Evolutionary conservation across 1,140 invertebrate genomes (phyloP).

Genomic region (Lepidurus arcticus): DNA sequence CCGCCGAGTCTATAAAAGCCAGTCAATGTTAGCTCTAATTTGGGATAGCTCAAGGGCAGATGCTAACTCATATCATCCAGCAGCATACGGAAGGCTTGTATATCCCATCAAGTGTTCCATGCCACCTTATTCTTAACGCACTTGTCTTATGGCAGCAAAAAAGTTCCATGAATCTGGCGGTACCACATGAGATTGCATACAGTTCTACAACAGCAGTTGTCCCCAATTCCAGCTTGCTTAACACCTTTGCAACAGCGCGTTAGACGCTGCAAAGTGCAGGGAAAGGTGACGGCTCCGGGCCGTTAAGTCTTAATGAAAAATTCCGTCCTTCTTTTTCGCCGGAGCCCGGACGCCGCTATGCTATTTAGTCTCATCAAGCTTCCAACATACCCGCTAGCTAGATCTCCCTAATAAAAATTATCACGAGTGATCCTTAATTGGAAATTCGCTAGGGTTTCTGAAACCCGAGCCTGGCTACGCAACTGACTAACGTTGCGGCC

Average conservation of each 20-base stretch:
- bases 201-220: background rate
- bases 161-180: background rate
- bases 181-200: background rate
- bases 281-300: constrained; percentile 29
- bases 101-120: background rate
- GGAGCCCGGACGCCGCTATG: background rate
- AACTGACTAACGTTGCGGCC: background rate
- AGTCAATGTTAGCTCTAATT: constrained; percentile 22
- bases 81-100: background rate
- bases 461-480: background rate
- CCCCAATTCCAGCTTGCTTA: constrained; percentile 4
- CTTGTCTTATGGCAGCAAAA: background rate
- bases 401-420: background rate
- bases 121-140: background rate
- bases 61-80: constrained; percentile 4
- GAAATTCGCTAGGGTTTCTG: background rate
- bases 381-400: background rate
- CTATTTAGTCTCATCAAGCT: constrained; percentile 13
- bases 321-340: background rate
- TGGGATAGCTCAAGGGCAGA: background rate
- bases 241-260: background rate
- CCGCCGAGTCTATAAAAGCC: constrained; percentile 20
- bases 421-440: background rate
- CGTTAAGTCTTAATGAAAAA: constrained; percentile 31
- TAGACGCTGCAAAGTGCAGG: constrained; percentile 1